Evolutionary conservation across 2,888 invertebrate genomes (phyloP), one percentile per base, ranked within the genome.

Genomic region (Tiliacea citrago): DNA sequence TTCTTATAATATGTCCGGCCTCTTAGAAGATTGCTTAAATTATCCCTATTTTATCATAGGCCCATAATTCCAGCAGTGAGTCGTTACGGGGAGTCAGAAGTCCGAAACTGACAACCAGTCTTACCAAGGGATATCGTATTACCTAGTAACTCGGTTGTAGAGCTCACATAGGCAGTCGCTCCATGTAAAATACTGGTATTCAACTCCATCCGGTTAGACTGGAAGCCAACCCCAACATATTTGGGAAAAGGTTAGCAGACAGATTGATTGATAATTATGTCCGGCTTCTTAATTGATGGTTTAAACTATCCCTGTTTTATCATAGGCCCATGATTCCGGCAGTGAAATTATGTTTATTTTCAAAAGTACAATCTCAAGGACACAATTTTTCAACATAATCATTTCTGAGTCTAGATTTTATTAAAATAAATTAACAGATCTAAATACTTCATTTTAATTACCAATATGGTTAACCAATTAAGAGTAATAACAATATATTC

Each of bases 391-490:
- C 6, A 75, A 51, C 57, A n/a, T 9, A 53, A 81, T 58, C 1
- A 18, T 45, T 63, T 39, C 39, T 12, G n/a, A 69, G 10, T 78
- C 51, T 45, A 47, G 47, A 65, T 58, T 68, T 83, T 21, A 57
- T 69, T 79, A 39, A 39, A 65, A 49, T 82, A 62, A 39, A 60
- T 58, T 51, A 83, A 79, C 79, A 79, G 71, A 83, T 83, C 84
- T 83, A 79, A 45, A 60, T 55, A 83, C 3, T 39, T 69, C 24
- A 69, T 57, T 47, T 71, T 58, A 57, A 57, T 84, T 73, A 74
- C 68, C 70, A 78, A 82, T 78, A 65, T 53, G 63, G 79, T 45
- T 70, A 79, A 79, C 84, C 61, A 84, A 79, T 62, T 72, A 57
- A 24, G 67, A 72, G 62, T 73, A 62, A 84, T 73, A 84, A 84